These are phyloP conservation scores for Eristalis pertinax DNA, from an alignment of 2,888 invertebrate genomes.

Conservation along the genomic window DNA sequence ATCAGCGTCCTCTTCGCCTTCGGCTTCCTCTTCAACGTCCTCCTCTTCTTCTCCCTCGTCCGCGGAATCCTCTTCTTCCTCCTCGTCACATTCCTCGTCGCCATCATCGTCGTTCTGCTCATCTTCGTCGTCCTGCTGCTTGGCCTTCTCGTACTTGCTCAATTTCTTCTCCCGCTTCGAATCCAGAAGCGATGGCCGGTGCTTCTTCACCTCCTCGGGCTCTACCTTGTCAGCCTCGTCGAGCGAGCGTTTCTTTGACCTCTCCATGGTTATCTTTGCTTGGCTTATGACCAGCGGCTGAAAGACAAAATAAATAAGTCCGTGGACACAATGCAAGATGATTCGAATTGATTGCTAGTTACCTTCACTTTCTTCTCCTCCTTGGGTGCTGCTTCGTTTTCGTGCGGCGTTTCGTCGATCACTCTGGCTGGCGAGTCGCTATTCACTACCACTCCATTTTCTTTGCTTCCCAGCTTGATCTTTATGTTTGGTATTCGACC, in stretches of 20 bases:
- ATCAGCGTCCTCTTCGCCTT: constrained; percentile 19
- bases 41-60: constrained; percentile 76
- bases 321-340: no score
- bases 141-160: constrained; percentile 78
- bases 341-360: background rate
- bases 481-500: constrained; percentile 81
- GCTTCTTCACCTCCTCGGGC: constrained; percentile 74
- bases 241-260: constrained; percentile 75
- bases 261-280: constrained; percentile 74
- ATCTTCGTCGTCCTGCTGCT: constrained; percentile 75
- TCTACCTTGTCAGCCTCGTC: constrained; percentile 74
- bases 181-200: constrained; percentile 78
- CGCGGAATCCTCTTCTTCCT: constrained; percentile 72
- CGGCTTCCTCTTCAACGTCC: constrained; percentile 54
- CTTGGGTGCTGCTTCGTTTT: constrained; percentile 56
- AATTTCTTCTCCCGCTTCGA: constrained; percentile 78
- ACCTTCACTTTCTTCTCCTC: constrained; percentile 77
- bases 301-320: constrained; percentile 13
- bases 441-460: constrained; percentile 62
- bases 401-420: constrained; percentile 50
- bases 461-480: constrained; percentile 77
- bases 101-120: constrained; percentile 76
- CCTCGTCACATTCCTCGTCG: constrained; percentile 75
- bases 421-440: constrained; percentile 75
- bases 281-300: constrained; percentile 79